Evolutionary conservation across 2,797 vertebrate species (phyloP).

Genomic region (Manis javanica): DNA sequence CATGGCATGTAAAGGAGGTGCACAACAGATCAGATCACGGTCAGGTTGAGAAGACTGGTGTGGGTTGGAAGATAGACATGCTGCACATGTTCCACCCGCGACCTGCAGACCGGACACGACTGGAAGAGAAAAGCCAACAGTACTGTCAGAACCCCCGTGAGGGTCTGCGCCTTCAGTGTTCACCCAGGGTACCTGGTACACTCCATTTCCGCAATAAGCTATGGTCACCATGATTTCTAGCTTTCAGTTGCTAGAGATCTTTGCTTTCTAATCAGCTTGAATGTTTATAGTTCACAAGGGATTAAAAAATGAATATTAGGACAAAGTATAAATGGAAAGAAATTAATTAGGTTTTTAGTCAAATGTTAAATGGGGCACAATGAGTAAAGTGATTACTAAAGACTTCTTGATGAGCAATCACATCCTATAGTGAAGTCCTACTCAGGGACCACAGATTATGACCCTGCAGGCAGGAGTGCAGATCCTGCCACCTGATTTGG

Average conservation of each 20-base stretch:
- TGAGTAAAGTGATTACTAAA: not conserved
- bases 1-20: not conserved
- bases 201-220: not conserved
- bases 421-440: no score
- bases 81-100: constrained; percentile 95
- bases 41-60: constrained; percentile 96
- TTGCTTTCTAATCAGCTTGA: not conserved
- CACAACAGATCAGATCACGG: constrained; percentile 81
- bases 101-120: constrained; percentile 96
- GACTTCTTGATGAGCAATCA: not conserved
- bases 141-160: not conserved
- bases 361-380: not conserved
- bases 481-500: not conserved
- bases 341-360: not conserved
- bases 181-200: fast-evolving
- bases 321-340: not conserved
- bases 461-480: no score
- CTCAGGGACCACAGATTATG: not conserved
- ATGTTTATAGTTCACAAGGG: constrained; percentile 12
- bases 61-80: constrained; percentile 98
- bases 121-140: constrained; percentile 80
- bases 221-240: not conserved
- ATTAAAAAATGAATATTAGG: not conserved
- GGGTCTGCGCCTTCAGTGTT: fast-evolving
- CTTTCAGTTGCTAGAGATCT: not conserved